Base-by-base conservation (phyloP, 2,797 vertebrate genomes). In the Acestrorhynchus altus region DNA sequence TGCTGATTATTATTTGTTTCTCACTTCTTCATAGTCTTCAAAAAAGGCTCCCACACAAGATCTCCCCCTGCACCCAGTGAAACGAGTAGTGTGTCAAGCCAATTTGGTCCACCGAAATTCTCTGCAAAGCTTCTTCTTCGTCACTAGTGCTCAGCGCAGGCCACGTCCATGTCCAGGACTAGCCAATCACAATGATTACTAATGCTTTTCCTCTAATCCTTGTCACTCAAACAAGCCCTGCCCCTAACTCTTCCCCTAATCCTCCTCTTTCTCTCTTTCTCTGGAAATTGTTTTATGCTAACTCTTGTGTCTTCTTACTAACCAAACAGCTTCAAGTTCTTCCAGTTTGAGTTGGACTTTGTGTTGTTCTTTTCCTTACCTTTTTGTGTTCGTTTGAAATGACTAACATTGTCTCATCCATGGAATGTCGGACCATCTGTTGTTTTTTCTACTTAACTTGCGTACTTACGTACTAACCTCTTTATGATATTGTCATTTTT, bases 371-470 rank as follows among this genome's bases (percentile, higher is more conserved):
- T 90, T 90, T 83, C 74, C 86, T 88, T 87, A 85, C 87, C 86
- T 88, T 83, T 49, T 88, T 92, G 77, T 77, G 72, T 80, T 79
- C 66, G 73, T 82, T 89, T 91, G 90, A 84, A 87, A 91, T 82
- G 80, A 96, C 95, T 97, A 96, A 97, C 95, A 93, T 92, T 94
- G 91, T 92, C 87, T 94, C 95, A 96, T 92, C 92, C 90, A 94
- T 92, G 92, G 95, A 96, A 96, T 96, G 95, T 95, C 20, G 77
- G 90, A 83, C 91, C 94, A 96, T 96, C 90, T 91, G 88, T 94
- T 91, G 89, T 92, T 94, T 92, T 88, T 83, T 91, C 86, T 89
- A 94, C 89, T 91, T 93, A 92, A 94, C 93, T 90, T 94, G 90
- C 90, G 83, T 83, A 93, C 90, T 90, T 91, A 90, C 94, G 88